phyloP scores from a whole-genome alignment of 2,888 invertebrate species.

The Hypsopygia costalis region DNA sequence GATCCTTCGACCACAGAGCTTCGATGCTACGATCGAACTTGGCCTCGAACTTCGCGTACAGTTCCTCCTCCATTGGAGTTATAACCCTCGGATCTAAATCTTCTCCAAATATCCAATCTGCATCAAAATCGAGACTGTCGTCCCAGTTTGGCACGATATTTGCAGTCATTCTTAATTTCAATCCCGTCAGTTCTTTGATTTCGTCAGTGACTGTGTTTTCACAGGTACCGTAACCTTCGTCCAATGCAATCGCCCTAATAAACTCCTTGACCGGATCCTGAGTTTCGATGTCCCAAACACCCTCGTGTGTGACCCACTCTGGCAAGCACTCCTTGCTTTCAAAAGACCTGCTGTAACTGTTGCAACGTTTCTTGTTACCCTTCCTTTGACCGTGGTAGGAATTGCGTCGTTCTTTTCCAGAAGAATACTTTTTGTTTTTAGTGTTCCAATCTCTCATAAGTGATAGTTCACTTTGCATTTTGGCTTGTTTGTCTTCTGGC shows the following conservation, averaged over 20 bases:
- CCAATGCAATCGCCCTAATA: conserved; percentile 65
- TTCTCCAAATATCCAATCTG: conserved; percentile 56
- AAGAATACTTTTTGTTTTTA: conserved; percentile 54
- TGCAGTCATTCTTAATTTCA: conserved; percentile 40
- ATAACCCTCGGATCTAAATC: conserved; percentile 46
- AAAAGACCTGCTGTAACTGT: conserved; percentile 63
- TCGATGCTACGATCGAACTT: conserved; percentile 85
- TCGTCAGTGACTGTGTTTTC: conserved; percentile 72
- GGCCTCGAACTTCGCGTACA: conserved; percentile 82
- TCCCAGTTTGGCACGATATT: conserved; percentile 62
- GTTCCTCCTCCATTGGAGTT: conserved; percentile 68
- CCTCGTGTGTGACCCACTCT: conserved; percentile 79
- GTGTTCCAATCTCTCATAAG: conserved; percentile 58
- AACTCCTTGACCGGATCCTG: conserved; percentile 74
- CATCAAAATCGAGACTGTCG: conserved; percentile 49
- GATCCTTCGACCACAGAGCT: conserved; percentile 82
- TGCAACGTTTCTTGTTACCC: conserved; percentile 57
- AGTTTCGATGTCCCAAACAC: conserved; percentile 73
- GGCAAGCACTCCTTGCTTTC: conserved; percentile 70
- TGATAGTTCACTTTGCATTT: conserved; percentile 65
- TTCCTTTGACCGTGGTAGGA: conserved; percentile 64
- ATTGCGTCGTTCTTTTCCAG: conserved; percentile 67
- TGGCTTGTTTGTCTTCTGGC: conserved; percentile 41
- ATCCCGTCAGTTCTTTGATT: conserved; percentile 40
- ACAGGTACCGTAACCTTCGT: conserved; percentile 76